Percentiles rank a stretch among this genome's conserved stretches.
Evolutionary conservation across 2,797 vertebrate species (phyloP).

Genomic region (Melanitta fusca): DNA sequence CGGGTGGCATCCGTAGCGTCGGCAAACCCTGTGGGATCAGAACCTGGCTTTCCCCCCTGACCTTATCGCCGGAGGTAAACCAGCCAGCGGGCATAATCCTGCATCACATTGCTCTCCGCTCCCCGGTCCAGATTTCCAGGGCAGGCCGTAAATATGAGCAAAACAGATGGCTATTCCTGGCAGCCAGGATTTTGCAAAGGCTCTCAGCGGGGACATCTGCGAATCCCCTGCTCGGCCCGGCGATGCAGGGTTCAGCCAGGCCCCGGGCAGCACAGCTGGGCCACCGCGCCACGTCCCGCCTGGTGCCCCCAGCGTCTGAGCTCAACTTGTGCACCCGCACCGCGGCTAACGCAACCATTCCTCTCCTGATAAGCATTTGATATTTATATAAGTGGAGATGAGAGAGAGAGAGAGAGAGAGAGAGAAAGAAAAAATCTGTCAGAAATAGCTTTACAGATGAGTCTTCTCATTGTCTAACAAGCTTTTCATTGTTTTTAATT

Average conservation of each 20-base stretch:
- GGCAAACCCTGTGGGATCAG: neutral
- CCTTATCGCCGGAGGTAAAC: neutral
- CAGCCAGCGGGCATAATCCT: constrained; percentile 9
- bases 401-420: constrained; percentile 28
- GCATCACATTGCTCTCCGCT: neutral
- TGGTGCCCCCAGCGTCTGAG: neutral
- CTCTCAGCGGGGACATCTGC: neutral
- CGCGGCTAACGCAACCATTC: neutral
- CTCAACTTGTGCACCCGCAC: neutral
- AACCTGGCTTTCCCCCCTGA: neutral
- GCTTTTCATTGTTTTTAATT: constrained; percentile 79
- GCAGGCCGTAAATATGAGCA: neutral
- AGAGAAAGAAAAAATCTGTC: constrained; percentile 55
- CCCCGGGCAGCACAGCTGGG: neutral
- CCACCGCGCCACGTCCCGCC: rapidly evolving
- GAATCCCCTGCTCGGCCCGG: neutral
- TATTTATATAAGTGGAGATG: constrained; percentile 68
- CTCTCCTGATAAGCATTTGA: constrained; percentile 61
- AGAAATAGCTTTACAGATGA: constrained; percentile 75
- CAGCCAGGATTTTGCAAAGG: neutral
- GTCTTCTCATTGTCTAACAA: constrained; percentile 76
- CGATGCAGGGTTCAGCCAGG: neutral
- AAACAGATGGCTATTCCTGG: neutral
- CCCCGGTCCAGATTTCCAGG: constrained; percentile 27
- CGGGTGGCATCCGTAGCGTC: neutral